A percentile compares a stretch with the other conserved stretches of the same genome.
phyloP scores from a whole-genome alignment of 2,888 invertebrate genomes.

The Notodonta ziczac region DNA sequence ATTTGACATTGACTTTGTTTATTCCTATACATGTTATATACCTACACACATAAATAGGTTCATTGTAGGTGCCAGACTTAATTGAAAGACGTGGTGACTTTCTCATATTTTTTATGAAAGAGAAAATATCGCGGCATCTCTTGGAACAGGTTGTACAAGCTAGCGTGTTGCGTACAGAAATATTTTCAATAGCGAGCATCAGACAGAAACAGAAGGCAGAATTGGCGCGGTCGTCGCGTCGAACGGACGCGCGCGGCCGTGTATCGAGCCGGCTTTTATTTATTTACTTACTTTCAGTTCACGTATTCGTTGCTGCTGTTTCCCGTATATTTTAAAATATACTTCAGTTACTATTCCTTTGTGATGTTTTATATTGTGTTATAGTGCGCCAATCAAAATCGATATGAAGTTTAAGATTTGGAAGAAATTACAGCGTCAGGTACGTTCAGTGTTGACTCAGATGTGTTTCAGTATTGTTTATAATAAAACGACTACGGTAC shows the following conservation, averaged over 20 bases:
- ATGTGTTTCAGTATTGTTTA: slow-evolving; percentile 32
- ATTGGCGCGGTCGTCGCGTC: slow-evolving; percentile 33
- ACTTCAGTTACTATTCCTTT: slow-evolving; percentile 36
- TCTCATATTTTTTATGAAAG: slow-evolving; percentile 36
- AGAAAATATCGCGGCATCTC: slow-evolving; percentile 35
- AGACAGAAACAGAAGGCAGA: slow-evolving; percentile 23
- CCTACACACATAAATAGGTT: too few species aligned
- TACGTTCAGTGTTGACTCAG: slow-evolving; percentile 52
- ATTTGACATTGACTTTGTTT: too few species aligned
- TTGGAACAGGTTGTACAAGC: slow-evolving; percentile 17
- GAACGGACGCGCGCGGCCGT: slow-evolving; percentile 37
- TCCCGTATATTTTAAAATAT: slow-evolving; percentile 44
- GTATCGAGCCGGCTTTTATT: slow-evolving; percentile 32
- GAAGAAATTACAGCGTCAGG: slow-evolving; percentile 72
- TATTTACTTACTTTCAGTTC: slow-evolving; percentile 44
- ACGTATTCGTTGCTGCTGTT: slow-evolving; percentile 40
- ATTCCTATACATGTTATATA: too few species aligned
- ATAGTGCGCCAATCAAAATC: slow-evolving; percentile 27
- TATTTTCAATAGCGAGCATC: slow-evolving; percentile 36
- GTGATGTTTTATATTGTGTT: slow-evolving; percentile 50
- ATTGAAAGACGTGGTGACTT: slow-evolving; percentile 19
- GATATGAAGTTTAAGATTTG: slow-evolving; percentile 78
- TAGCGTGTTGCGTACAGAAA: slow-evolving; percentile 26
- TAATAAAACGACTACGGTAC: slow-evolving; percentile 18
- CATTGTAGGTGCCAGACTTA: too few species aligned